Evolutionary conservation across 2,113 vertebrate genomes (phyloP).

Genomic region (Pelodiscus sinensis): DNA sequence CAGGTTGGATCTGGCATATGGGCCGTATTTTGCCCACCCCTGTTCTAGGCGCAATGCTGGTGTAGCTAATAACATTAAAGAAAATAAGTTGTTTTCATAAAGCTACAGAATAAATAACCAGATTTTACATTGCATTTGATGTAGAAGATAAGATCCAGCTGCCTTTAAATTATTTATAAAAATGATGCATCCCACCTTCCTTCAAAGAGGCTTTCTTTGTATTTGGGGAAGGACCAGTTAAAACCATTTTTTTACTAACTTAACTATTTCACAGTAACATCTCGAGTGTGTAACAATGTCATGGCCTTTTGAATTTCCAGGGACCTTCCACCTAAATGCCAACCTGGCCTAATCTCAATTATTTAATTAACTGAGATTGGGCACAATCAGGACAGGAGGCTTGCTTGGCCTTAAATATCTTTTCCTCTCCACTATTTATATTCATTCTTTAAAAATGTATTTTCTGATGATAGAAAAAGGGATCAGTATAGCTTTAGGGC

Average conservation of each 20-base stretch:
- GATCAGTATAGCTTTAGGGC: neutral
- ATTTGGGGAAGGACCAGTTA: neutral
- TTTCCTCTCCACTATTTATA: neutral
- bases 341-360: neutral
- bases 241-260: neutral
- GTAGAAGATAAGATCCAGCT: neutral
- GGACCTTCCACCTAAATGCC: neutral
- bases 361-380: neutral
- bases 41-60: neutral
- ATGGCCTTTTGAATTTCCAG: fast-evolving
- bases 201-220: neutral
- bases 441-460: neutral
- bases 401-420: fast-evolving
- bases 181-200: neutral
- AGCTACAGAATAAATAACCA: neutral
- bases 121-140: neutral
- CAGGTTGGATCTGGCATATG: too few relatives aligned
- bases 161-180: neutral
- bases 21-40: too few relatives aligned
- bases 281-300: neutral
- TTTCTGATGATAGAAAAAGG: constrained; percentile 29
- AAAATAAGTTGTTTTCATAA: neutral
- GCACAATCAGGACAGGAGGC: neutral
- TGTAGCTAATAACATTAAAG: neutral
- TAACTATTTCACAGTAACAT: fast-evolving